Evolutionary conservation across 2,113 vertebrate species (phyloP).

Genomic region (Halcyon senegalensis): DNA sequence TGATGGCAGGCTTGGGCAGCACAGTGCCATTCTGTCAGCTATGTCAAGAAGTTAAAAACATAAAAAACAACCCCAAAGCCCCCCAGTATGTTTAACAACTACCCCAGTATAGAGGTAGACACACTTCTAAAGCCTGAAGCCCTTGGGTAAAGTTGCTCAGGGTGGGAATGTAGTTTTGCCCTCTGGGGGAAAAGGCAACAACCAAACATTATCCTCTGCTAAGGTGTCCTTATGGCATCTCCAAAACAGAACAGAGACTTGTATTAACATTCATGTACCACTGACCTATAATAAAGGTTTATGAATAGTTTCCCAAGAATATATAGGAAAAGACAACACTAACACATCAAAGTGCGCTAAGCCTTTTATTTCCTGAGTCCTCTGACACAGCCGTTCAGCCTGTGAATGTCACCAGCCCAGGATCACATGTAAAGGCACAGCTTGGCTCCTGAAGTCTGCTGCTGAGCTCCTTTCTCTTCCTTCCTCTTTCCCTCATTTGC

Average conservation of each 20-base stretch:
- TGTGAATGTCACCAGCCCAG: not conserved
- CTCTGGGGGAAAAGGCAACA: not conserved
- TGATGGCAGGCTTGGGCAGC: not conserved
- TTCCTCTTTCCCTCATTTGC: not conserved
- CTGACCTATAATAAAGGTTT: conserved; percentile 13
- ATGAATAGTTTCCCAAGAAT: not conserved
- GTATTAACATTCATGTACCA: not conserved
- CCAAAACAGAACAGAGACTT: not conserved
- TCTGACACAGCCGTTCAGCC: not conserved
- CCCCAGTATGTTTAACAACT: not conserved
- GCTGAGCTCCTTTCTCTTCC: not conserved
- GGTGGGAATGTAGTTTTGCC: not conserved
- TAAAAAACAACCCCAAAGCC: not conserved
- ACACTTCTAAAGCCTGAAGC: not conserved
- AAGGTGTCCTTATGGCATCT: not conserved
- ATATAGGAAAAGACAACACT: not conserved
- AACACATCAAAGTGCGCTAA: not conserved
- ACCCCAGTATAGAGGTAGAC: not conserved
- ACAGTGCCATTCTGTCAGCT: not conserved
- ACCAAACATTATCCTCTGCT: not conserved
- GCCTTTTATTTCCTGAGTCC: not conserved
- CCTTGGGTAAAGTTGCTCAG: not conserved
- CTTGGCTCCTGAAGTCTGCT: not conserved
- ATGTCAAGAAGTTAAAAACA: not conserved
- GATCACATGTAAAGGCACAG: not conserved